Percentiles rank a stretch among this genome's conserved stretches.
These are phyloP conservation scores for Philotrypesis tridentata DNA, from an alignment of 1,140 invertebrate species.

Conservation along the genomic window DNA sequence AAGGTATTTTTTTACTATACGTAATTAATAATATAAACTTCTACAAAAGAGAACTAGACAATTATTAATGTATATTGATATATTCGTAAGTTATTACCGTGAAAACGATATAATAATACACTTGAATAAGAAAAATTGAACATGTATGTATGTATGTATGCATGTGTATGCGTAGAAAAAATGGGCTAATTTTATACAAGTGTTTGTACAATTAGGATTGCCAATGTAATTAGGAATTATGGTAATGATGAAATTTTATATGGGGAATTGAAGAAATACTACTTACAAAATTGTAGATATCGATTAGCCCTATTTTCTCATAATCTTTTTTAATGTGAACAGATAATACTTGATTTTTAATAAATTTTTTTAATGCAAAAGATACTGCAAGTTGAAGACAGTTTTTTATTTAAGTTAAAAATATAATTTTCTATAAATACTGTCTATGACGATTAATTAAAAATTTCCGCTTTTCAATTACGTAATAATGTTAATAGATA, in stretches of 20 bases:
- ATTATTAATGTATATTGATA: too few relatives aligned
- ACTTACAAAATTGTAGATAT: background rate
- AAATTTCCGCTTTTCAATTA: too few relatives aligned
- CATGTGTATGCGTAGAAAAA: background rate
- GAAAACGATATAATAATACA: too few relatives aligned
- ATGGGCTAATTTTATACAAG: background rate
- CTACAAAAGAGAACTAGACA: too few relatives aligned
- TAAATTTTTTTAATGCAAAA: background rate
- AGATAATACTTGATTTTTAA: background rate
- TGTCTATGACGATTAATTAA: too few relatives aligned
- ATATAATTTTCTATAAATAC: too few relatives aligned
- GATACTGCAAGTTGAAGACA: background rate
- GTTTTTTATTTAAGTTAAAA: too few relatives aligned
- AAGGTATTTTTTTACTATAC: background rate
- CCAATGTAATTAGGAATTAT: background rate
- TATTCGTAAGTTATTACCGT: too few relatives aligned
- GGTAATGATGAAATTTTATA: background rate
- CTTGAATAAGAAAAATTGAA: background rate
- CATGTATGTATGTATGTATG: background rate
- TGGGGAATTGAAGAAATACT: background rate
- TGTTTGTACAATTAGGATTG: background rate
- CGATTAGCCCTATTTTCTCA: background rate
- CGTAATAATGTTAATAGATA: too few relatives aligned
- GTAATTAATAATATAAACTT: too few relatives aligned
- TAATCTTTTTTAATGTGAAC: background rate